Evolutionary conservation across 1,140 invertebrate genomes (phyloP), one percentile per base, ranked within the genome.

Genomic region (Dendroctonus valens): DNA sequence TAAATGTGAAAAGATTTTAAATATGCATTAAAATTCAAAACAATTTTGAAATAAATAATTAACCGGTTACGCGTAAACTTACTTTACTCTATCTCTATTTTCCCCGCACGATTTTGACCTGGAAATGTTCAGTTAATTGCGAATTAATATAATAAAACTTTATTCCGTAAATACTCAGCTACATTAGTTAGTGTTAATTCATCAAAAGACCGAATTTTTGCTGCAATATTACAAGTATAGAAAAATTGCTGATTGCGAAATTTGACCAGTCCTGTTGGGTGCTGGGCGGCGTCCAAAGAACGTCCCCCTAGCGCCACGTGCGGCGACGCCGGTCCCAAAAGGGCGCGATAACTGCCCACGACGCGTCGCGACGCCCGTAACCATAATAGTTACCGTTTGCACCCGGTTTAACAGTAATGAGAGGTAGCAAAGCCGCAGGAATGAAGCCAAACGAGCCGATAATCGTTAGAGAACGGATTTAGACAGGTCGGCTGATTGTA

Each of bases 261-360:
- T 48, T 6, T 48, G 46, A 14, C 46, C 14, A 48, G 11, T 48
- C 11, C 46, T n/a, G 46, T 11, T 48, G 11, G 46, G 50, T 52
- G 11, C 52, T 64, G 63, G 63, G 63, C 63, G 63, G 63, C 63
- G 63, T 65, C 54, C 50, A 37, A 53, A 38, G 37, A 7, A 41
- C 53, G 44, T 50, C 63, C 63, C 63, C 40, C 46, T 26, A 54
- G 15, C 50, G 61, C 61, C 63, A 65, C 63, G 63, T 65, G 58
- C 62, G 62, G 52, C 54, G 63, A 58, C 63, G 53, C 41, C 51
- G 14, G 60, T 63, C 60, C 63, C 63, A 59, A 58, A 58, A 58
- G 63, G 63, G 63, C 63, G 63, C 53, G 54, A 65, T 65, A 65
- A 65, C 53, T 65, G 63, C 39, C 63, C 63, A 65, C 63, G 63